Evolutionary conservation across 2,797 vertebrate genomes (phyloP), one percentile per base, ranked within the genome.

Genomic region (Halcyon badia): DNA sequence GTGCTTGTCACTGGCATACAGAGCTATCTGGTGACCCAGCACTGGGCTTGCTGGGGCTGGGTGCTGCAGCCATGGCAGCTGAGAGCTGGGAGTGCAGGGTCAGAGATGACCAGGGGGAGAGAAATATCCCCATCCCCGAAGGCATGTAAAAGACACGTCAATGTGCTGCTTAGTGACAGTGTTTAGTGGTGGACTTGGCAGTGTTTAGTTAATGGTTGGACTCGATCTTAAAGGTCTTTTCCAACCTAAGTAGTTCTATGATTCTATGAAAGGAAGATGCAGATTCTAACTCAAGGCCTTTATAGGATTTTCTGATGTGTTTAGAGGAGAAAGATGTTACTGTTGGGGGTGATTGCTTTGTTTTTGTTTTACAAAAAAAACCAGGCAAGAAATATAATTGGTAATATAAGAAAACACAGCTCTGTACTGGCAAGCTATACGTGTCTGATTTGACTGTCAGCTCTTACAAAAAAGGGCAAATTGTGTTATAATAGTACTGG

Each of bases 1-100:
- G 6, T 0, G 1, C 70, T 57, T 61, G 25, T 18, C 42, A 9
- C 5, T 1, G 10, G 31, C 18, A 9, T 25, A 33, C 0, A 3
- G 24, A 30, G 31, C 28, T n/a, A 4, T 39, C 8, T 44, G 33
- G 60, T 31, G 33, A 66, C 41, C 18, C 2, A 6, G 44, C 46
- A 31, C 6, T 3, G 28, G 60, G 33, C 14, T 60, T 48, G 14
- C 33, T 41, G 52, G 20, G 44, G n/a, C 30, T 1, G 1, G 33
- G 21, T 14, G 6, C 31, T 35, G 25, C 1, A 2, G 58, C 14
- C 0, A 0, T 28, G 26, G 46, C 26, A 61, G 39, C 41, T 71
- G 33, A 26, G 25, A 71, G 12, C 51, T 0, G 4, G 26, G 39
- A 58, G 9, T 10, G 8, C 41, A 1, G 1, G 58, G 33, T 48